phyloP scores from a whole-genome alignment of 2,113 vertebrate genomes.

The Syngnathus typhle region DNA sequence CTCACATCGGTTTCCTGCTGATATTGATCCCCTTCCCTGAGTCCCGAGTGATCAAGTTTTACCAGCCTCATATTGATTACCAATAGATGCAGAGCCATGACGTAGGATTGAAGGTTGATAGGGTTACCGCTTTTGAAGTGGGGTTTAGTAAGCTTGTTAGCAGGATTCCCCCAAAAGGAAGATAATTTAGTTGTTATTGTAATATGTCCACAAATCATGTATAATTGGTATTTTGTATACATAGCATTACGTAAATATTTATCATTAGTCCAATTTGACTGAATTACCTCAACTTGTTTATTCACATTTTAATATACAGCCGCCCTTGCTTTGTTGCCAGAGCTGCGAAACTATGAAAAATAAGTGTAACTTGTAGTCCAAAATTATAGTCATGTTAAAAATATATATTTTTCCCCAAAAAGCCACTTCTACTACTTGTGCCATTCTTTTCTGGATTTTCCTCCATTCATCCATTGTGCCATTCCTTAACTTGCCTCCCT shows the following conservation, averaged over 20 bases:
- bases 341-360: no score
- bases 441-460: neutral
- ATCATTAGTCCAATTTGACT: neutral
- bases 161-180: slow-evolving; percentile 15
- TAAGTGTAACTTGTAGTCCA: no score
- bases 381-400: no score
- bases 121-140: slow-evolving; percentile 18
- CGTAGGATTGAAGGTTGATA: slow-evolving; percentile 47
- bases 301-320: neutral
- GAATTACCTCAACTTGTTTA: neutral
- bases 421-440: neutral
- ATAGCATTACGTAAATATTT: neutral
- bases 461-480: neutral
- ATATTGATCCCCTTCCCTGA: slow-evolving; percentile 48
- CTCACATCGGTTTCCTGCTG: slow-evolving; percentile 53
- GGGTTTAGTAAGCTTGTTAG: slow-evolving; percentile 29
- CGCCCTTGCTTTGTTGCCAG: no score
- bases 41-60: slow-evolving; percentile 61
- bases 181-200: neutral
- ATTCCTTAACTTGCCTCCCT: neutral
- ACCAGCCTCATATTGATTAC: slow-evolving; percentile 63
- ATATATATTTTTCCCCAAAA: neutral
- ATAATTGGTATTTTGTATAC: neutral
- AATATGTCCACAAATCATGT: neutral
- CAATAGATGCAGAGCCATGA: slow-evolving; percentile 47